A percentile compares a stretch with the other conserved stretches of the same genome.
Conservation (phyloP, 2,113 vertebrate genomes). For the Scophthalmus maximus region DNA sequence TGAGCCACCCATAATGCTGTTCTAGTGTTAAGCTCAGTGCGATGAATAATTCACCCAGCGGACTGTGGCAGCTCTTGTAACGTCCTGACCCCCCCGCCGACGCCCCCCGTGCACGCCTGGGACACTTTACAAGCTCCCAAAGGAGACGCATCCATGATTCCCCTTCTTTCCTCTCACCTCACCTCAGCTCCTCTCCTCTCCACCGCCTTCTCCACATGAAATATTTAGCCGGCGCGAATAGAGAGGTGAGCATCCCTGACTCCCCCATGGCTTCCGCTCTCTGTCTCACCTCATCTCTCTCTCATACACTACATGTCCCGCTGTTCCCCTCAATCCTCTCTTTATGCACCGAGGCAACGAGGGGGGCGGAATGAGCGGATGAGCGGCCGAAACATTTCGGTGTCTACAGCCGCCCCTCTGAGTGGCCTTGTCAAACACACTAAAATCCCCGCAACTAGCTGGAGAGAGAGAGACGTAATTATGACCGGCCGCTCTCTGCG, state of each 20-base stretch:
- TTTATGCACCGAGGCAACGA: slow-evolving; percentile 16
- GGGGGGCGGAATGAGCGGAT: slow-evolving; percentile 22
- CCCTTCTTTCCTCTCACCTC: slow-evolving; percentile 32
- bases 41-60: slow-evolving; percentile 75
- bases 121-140: slow-evolving; percentile 61
- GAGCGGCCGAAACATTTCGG: slow-evolving; percentile 56
- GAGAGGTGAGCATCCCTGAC: slow-evolving; percentile 30
- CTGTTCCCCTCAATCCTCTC: slow-evolving; percentile 26
- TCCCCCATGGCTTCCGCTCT: slow-evolving; percentile 25
- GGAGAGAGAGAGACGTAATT: slow-evolving; percentile 7
- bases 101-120: slow-evolving; percentile 32
- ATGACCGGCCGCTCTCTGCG: slow-evolving; percentile 14
- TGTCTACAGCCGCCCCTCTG: background rate
- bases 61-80: slow-evolving; percentile 63
- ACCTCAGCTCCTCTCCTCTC: slow-evolving; percentile 34
- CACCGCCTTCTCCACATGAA: slow-evolving; percentile 61
- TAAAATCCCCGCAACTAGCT: slow-evolving; percentile 40
- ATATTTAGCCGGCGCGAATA: slow-evolving; percentile 68
- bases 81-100: slow-evolving; percentile 46
- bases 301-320: slow-evolving; percentile 12
- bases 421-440: slow-evolving; percentile 56
- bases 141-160: slow-evolving; percentile 55
- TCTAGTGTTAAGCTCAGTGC: slow-evolving; percentile 45
- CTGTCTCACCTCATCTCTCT: slow-evolving; percentile 30
- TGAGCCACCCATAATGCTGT: slow-evolving; percentile 47